phyloP scores from a whole-genome alignment of 2,113 vertebrate species.

The Equus quagga region DNA sequence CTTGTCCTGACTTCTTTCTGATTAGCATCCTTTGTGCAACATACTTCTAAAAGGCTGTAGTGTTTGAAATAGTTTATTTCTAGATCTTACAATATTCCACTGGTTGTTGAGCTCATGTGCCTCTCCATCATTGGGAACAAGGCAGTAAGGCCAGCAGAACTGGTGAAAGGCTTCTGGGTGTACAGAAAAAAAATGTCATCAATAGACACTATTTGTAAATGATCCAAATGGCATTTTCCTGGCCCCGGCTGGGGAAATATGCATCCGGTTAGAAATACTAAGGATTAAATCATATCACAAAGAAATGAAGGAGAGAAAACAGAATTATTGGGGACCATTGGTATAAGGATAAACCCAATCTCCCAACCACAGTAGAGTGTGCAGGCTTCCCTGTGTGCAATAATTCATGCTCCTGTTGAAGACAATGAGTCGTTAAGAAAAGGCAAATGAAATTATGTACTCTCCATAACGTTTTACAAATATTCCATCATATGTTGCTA shows the following conservation, averaged over 20 bases:
- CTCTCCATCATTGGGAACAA: not conserved
- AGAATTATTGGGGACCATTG: not conserved
- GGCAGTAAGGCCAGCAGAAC: not conserved
- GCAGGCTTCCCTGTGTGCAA: fast-evolving
- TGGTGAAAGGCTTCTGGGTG: not conserved
- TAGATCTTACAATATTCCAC: not conserved
- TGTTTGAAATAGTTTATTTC: not conserved
- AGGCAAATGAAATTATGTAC: not conserved
- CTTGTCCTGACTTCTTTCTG: not conserved
- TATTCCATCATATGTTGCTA: not conserved
- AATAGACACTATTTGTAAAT: not conserved
- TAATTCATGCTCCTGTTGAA: not conserved
- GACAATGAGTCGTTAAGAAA: not conserved
- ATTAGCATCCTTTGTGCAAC: not conserved
- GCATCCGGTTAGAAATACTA: not conserved
- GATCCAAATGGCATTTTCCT: not conserved
- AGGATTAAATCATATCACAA: not conserved
- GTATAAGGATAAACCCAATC: not conserved
- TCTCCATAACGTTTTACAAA: not conserved
- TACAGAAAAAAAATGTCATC: not conserved
- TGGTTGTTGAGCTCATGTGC: not conserved
- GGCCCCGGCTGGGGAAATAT: not conserved
- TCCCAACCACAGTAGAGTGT: not conserved
- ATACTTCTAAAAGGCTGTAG: not conserved
- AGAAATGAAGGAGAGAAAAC: not conserved